These are phyloP conservation scores for Atta cephalotes DNA, from an alignment of 1,140 invertebrate species.

Conservation along the genomic window DNA sequence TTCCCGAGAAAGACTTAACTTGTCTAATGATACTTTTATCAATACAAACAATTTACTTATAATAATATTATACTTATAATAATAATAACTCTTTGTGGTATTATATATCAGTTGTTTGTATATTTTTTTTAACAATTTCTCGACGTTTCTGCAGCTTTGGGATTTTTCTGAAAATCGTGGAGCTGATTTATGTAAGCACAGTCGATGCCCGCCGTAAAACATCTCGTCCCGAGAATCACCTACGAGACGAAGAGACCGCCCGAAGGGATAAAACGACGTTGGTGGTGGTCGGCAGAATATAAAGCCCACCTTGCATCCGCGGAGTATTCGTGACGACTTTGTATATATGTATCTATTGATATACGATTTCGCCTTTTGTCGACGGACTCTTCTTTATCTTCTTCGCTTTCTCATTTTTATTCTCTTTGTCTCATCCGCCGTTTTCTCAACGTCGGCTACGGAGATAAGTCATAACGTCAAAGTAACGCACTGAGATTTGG, in stretches of 20 bases:
- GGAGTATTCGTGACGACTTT: neutral
- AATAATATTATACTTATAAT: no score
- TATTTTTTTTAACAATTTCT: neutral
- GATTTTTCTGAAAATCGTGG: slow-evolving; percentile 28
- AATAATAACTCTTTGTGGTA: neutral
- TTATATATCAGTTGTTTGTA: neutral
- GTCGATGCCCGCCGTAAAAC: slow-evolving; percentile 31
- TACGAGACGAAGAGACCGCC: slow-evolving; percentile 27
- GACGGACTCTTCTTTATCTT: slow-evolving; percentile 29
- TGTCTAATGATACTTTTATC: neutral
- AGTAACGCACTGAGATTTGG: slow-evolving; percentile 29
- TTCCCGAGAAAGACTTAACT: neutral
- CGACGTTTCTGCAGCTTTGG: neutral
- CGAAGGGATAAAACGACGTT: slow-evolving; percentile 44
- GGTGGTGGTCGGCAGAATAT: slow-evolving; percentile 43
- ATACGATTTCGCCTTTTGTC: slow-evolving; percentile 49
- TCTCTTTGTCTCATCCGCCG: slow-evolving; percentile 41
- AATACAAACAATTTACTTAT: neutral
- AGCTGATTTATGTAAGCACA: slow-evolving; percentile 26
- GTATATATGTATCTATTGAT: slow-evolving; percentile 39
- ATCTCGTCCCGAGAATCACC: slow-evolving; percentile 41
- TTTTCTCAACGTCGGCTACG: neutral
- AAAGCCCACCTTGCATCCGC: slow-evolving; percentile 36
- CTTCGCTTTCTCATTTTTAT: slow-evolving; percentile 26
- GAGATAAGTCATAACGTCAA: slow-evolving; percentile 37